A percentile compares a stretch with the other conserved stretches of the same genome.
Evolutionary conservation across 1,140 invertebrate genomes (phyloP).

Genomic region (Macrosteles quadrilineatus): DNA sequence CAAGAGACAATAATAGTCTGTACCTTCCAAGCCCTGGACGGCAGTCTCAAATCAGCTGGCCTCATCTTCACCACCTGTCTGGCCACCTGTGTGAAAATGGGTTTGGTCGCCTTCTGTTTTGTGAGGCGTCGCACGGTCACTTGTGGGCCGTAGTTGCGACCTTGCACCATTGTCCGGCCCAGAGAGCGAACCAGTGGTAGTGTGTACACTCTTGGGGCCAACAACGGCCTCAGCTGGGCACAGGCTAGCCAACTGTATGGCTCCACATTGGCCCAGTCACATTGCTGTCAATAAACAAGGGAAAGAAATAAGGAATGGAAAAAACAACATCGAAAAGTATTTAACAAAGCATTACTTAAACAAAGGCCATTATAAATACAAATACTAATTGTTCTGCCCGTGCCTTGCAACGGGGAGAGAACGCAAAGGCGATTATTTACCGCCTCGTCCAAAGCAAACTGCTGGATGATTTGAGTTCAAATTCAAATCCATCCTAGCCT

Average conservation of each 20-base stretch:
- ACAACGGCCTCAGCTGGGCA: conserved; percentile 55
- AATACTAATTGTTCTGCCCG: no score
- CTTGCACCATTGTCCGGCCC: conserved; percentile 68
- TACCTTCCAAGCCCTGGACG: conserved; percentile 68
- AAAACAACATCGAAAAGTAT: no score
- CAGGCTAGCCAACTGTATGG: conserved; percentile 53
- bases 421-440: no score
- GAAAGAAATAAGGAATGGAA: no score
- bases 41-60: conserved; percentile 60
- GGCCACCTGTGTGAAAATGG: conserved; percentile 66
- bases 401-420: no score
- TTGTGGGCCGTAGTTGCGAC: conserved; percentile 67
- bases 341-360: no score
- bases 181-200: conserved; percentile 65
- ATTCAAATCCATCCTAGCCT: no score
- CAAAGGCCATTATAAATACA: no score
- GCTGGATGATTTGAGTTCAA: no score
- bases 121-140: conserved; percentile 64
- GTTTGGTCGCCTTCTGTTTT: conserved; percentile 57
- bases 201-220: conserved; percentile 63
- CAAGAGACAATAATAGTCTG: no score
- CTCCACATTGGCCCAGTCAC: conserved; percentile 48
- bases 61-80: conserved; percentile 64
- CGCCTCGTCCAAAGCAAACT: no score
- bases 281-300: conserved; percentile 43